Conservation (phyloP, 2,113 vertebrate genomes). For the Lycocorax pyrrhopterus region DNA sequence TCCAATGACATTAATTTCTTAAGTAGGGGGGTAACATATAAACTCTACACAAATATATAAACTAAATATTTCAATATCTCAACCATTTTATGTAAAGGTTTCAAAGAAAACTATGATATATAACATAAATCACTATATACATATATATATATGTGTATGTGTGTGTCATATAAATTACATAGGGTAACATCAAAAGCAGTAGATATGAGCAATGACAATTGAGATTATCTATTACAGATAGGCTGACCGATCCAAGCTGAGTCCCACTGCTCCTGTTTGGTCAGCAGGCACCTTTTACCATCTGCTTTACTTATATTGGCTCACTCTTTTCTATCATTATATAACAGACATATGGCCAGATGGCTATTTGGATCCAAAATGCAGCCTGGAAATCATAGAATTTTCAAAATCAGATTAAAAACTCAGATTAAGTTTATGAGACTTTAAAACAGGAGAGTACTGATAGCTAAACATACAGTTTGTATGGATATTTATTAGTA, state of each 20-base stretch:
- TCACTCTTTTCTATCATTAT: constrained; percentile 30
- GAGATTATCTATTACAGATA: constrained; percentile 36
- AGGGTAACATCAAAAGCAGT: constrained; percentile 14
- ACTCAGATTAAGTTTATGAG: not conserved
- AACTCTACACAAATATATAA: constrained; percentile 6
- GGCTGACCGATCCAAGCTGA: constrained; percentile 24
- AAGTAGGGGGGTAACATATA: not conserved
- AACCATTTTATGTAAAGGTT: constrained; percentile 39
- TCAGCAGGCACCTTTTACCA: constrained; percentile 54
- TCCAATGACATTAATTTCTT: constrained; percentile 46
- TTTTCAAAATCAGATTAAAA: not conserved
- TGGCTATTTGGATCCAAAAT: constrained; percentile 26
- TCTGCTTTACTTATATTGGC: constrained; percentile 45
- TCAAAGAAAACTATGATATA: not conserved
- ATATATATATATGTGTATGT: too few relatives aligned
- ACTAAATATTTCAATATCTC: constrained; percentile 34
- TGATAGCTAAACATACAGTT: not conserved
- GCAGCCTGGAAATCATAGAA: not conserved
- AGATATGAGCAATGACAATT: constrained; percentile 41
- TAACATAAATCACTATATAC: not conserved
- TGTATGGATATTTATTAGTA: not conserved
- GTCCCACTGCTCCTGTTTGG: constrained; percentile 47
- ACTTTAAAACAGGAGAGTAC: not conserved
- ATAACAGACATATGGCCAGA: not conserved
- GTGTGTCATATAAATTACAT: not conserved